Percentiles rank a stretch among this genome's conserved stretches.
phyloP scores from a whole-genome alignment of 2,888 invertebrate genomes.

The Actias luna region DNA sequence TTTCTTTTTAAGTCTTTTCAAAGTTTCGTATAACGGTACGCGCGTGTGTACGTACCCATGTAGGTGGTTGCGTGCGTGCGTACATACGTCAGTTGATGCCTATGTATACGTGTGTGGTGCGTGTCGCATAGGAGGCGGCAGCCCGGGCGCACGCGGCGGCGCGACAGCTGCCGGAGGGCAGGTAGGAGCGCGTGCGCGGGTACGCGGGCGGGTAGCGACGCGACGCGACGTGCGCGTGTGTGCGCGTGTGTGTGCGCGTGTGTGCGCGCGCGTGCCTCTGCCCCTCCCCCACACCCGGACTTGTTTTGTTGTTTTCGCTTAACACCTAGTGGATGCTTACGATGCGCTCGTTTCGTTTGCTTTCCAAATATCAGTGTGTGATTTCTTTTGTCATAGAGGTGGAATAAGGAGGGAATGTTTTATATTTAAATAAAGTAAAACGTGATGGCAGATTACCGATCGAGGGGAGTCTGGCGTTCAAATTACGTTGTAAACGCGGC shows the following conservation, averaged over 20 bases:
- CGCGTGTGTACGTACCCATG: no score
- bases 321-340: constrained; percentile 73
- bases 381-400: constrained; percentile 69
- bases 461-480: constrained; percentile 18
- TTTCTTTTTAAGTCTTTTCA: no score
- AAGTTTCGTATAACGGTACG: no score
- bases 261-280: constrained; percentile 22
- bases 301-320: constrained; percentile 62
- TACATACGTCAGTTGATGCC: no score
- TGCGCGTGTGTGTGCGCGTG: constrained; percentile 30
- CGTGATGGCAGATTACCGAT: constrained; percentile 8
- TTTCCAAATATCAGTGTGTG: constrained; percentile 79
- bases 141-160: constrained; percentile 55
- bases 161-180: constrained; percentile 69
- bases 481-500: constrained; percentile 13
- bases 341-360: constrained; percentile 76
- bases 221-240: constrained; percentile 20
- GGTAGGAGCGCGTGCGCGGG: constrained; percentile 52
- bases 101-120: no score
- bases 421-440: constrained; percentile 24
- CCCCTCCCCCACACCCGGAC: constrained; percentile 38
- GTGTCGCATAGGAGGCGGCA: constrained; percentile 43
- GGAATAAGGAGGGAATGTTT: constrained; percentile 75
- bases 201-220: constrained; percentile 30
- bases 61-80: no score